Evolutionary conservation across 1,140 invertebrate species (phyloP).

Genomic region (Lucilia sericata): DNA sequence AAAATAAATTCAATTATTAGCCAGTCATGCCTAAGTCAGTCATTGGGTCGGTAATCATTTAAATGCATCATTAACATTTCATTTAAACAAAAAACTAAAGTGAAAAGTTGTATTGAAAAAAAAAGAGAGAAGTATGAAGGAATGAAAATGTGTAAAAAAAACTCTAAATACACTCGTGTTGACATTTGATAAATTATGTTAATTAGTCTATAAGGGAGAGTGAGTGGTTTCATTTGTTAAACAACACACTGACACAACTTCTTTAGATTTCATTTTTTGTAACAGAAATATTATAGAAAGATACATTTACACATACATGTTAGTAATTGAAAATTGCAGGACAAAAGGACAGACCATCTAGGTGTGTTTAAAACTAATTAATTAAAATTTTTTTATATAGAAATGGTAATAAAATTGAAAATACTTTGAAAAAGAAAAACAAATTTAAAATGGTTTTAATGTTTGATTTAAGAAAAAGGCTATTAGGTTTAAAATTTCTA

Average conservation of each 20-base stretch:
- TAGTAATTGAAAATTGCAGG: not conserved
- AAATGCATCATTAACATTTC: slow-evolving; percentile 38
- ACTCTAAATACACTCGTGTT: slow-evolving; percentile 40
- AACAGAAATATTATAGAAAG: not conserved
- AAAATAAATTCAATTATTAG: slow-evolving; percentile 23
- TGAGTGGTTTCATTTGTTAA: slow-evolving; percentile 8
- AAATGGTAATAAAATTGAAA: no score
- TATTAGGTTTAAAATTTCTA: no score
- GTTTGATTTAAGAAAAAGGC: no score
- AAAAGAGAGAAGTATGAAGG: not conserved
- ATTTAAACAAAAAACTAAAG: not conserved
- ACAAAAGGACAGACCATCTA: not conserved
- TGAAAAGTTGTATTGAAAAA: not conserved
- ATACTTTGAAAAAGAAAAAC: no score
- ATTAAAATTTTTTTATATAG: not conserved
- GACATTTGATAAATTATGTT: slow-evolving; percentile 47
- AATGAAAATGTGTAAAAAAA: not conserved
- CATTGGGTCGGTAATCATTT: slow-evolving; percentile 43
- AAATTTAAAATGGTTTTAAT: no score
- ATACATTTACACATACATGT: not conserved
- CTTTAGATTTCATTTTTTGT: not conserved
- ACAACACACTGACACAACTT: not conserved
- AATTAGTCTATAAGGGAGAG: slow-evolving; percentile 43
- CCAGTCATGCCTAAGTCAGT: slow-evolving; percentile 42
- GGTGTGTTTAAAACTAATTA: slow-evolving; percentile 26